These are phyloP conservation scores for Bombus sylvicola DNA, from an alignment of 1,140 invertebrate species.

Conservation along the genomic window DNA sequence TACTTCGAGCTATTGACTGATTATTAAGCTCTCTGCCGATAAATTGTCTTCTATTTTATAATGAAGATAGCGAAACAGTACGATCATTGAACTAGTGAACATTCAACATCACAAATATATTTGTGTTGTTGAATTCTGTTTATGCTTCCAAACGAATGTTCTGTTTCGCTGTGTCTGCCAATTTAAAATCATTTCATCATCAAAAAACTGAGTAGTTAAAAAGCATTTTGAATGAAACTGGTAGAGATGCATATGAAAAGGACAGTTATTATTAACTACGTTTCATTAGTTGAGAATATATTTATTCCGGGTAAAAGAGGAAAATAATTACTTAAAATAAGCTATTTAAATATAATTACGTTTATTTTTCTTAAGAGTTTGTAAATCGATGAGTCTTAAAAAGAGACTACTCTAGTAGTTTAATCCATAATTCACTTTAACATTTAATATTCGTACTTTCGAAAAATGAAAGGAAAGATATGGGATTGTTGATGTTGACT, in stretches of 20 bases:
- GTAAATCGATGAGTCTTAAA: slow-evolving; percentile 4
- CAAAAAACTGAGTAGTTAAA: background rate
- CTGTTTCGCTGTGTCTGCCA: slow-evolving; percentile 61
- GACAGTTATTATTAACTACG: background rate
- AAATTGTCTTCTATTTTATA: slow-evolving; percentile 69
- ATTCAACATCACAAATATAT: slow-evolving; percentile 28
- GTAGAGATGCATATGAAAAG: slow-evolving; percentile 10
- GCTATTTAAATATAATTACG: background rate
- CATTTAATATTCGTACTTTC: background rate
- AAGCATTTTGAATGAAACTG: slow-evolving; percentile 23
- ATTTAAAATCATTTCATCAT: slow-evolving; percentile 27
- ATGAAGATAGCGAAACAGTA: slow-evolving; percentile 60
- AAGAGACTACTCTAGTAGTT: background rate
- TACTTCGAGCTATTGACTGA: slow-evolving; percentile 60
- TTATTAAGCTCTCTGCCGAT: slow-evolving; percentile 63
- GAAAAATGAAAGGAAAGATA: background rate
- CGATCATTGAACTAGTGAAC: slow-evolving; percentile 37
- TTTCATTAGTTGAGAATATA: slow-evolving; percentile 27
- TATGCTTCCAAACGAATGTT: slow-evolving; percentile 65
- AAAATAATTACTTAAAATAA: slow-evolving; percentile 43
- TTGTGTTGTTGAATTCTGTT: slow-evolving; percentile 36
- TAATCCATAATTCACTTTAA: background rate
- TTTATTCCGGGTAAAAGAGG: slow-evolving; percentile 58
- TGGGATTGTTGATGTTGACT: background rate
- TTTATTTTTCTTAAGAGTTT: background rate